Evolutionary conservation across 2,113 vertebrate genomes (phyloP).

Genomic region (Scomber scombrus): DNA sequence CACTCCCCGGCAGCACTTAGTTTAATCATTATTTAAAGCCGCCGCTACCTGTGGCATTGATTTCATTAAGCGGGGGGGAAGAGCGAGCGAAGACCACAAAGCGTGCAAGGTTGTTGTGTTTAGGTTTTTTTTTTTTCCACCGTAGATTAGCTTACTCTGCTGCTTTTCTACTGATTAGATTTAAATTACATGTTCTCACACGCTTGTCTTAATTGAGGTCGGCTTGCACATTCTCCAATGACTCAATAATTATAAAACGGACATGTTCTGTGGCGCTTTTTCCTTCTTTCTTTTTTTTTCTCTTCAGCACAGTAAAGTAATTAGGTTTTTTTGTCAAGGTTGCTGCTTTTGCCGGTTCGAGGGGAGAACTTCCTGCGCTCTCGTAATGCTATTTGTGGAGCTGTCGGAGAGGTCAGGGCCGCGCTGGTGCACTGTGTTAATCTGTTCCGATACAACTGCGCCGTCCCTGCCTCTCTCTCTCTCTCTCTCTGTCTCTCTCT

Average conservation of each 20-base stretch:
- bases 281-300: slow-evolving; percentile 28
- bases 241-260: slow-evolving; percentile 75
- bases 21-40: slow-evolving; percentile 74
- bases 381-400: slow-evolving; percentile 63
- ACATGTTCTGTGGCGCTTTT: slow-evolving; percentile 55
- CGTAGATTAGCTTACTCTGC: slow-evolving; percentile 73
- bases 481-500: no score
- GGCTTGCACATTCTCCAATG: slow-evolving; percentile 65
- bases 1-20: slow-evolving; percentile 54
- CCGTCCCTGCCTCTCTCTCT: slow-evolving; percentile 48
- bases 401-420: slow-evolving; percentile 46
- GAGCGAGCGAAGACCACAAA: slow-evolving; percentile 35
- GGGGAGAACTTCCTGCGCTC: slow-evolving; percentile 53
- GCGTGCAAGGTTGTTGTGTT: slow-evolving; percentile 54
- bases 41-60: slow-evolving; percentile 69
- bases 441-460: slow-evolving; percentile 65
- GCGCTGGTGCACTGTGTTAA: slow-evolving; percentile 66
- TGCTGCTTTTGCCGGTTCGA: slow-evolving; percentile 44
- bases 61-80: slow-evolving; percentile 50
- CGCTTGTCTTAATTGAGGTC: slow-evolving; percentile 81
- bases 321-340: slow-evolving; percentile 63
- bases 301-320: slow-evolving; percentile 46
- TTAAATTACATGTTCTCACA: slow-evolving; percentile 77
- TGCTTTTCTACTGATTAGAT: slow-evolving; percentile 75
- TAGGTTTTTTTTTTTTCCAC: slow-evolving; percentile 32